Conservation (phyloP, 2,888 invertebrate species). For the Drosophila recens region DNA sequence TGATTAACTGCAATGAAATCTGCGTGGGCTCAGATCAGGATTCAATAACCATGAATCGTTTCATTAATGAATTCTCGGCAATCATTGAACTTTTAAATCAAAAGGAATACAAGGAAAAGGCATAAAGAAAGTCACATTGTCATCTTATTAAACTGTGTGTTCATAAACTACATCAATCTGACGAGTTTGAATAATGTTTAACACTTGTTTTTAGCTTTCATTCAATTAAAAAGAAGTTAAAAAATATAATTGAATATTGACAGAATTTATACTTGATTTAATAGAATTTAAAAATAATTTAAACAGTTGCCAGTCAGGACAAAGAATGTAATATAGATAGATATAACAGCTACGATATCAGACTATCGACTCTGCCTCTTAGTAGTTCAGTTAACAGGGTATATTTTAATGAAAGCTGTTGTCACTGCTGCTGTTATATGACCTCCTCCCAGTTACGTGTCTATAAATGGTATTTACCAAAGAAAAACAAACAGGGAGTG, state of each 20-base stretch:
- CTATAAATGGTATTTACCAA: constrained; percentile 49
- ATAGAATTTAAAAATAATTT: too few relatives aligned
- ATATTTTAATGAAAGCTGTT: constrained; percentile 23
- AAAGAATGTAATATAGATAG: background rate
- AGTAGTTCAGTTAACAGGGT: constrained; percentile 4
- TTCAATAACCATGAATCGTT: constrained; percentile 12
- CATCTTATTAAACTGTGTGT: background rate
- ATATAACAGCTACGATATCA: background rate
- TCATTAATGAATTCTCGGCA: constrained; percentile 5
- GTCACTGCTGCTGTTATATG: constrained; percentile 26
- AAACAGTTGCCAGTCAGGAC: too few relatives aligned
- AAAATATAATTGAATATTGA: too few relatives aligned
- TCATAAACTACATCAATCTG: too few relatives aligned
- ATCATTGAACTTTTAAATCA: background rate
- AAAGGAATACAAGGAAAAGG: background rate
- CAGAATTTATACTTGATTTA: too few relatives aligned
- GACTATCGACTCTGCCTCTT: background rate
- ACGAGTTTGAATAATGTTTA: too few relatives aligned
- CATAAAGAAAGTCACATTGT: background rate
- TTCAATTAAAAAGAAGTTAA: too few relatives aligned
- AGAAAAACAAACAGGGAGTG: constrained; percentile 51
- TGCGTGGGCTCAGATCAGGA: constrained; percentile 19
- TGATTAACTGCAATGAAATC: constrained; percentile 16
- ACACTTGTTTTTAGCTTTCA: too few relatives aligned
- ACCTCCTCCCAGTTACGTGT: constrained; percentile 2